These are phyloP conservation scores for Lepas anatifera DNA, from an alignment of 2,888 invertebrate species.

Conservation along the genomic window DNA sequence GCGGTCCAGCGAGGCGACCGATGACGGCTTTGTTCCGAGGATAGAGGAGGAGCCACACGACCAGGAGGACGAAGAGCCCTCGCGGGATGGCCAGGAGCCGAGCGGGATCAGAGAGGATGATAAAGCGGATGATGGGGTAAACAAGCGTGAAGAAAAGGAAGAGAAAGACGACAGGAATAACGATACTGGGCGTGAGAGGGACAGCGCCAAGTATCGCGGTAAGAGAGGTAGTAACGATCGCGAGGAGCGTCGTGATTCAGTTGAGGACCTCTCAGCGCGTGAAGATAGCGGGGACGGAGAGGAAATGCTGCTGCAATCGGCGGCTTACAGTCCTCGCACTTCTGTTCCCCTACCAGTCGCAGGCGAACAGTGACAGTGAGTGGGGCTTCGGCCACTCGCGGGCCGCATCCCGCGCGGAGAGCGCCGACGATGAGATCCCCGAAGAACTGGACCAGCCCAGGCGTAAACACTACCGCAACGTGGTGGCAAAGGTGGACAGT, in stretches of 20 bases:
- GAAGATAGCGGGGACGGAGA: background rate
- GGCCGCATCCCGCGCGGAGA: background rate
- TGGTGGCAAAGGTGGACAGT: background rate
- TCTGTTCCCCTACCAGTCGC: background rate
- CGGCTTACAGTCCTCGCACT: background rate
- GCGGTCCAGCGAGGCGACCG: too few relatives aligned
- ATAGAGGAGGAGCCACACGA: background rate
- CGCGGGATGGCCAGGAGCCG: background rate
- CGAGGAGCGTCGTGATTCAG: too few relatives aligned
- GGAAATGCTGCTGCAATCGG: background rate
- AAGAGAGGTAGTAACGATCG: too few relatives aligned
- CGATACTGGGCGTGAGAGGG: too few relatives aligned
- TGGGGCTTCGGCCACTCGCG: slow-evolving; percentile 8
- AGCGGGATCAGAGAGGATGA: background rate
- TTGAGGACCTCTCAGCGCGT: background rate
- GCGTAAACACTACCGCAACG: background rate
- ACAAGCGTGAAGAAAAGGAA: background rate
- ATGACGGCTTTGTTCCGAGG: too few relatives aligned
- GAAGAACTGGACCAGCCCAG: background rate
- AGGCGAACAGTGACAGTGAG: background rate
- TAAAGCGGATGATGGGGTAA: background rate
- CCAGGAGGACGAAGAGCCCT: background rate
- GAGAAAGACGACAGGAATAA: background rate
- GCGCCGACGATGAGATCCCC: background rate
- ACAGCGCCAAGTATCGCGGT: too few relatives aligned